phyloP scores from a whole-genome alignment of 2,888 invertebrate genomes.

The Chrysolina haemoptera region DNA sequence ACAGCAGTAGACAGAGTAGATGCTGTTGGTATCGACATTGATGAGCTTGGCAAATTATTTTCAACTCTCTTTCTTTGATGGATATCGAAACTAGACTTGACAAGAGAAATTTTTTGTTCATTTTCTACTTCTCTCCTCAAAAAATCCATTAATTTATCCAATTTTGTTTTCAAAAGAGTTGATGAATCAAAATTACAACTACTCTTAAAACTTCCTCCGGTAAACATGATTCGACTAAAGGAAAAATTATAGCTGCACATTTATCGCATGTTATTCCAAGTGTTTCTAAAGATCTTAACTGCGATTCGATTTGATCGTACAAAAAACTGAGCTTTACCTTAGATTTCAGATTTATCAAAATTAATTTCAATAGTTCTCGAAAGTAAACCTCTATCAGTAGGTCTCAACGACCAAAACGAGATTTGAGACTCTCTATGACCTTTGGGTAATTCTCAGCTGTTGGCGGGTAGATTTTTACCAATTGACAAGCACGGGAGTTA shows the following conservation, averaged over 20 bases:
- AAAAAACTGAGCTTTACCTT: not conserved
- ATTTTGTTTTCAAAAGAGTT: conserved; percentile 12
- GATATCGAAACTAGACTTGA: conserved; percentile 15
- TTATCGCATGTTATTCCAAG: conserved; percentile 7
- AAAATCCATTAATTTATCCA: not conserved
- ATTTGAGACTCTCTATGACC: conserved; percentile 29
- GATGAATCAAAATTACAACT: conserved; percentile 16
- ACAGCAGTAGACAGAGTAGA: not conserved
- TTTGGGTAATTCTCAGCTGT: conserved; percentile 31
- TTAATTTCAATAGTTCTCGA: conserved; percentile 3
- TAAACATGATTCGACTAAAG: conserved; percentile 5
- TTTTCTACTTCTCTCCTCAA: conserved; percentile 8
- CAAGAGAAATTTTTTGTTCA: not conserved
- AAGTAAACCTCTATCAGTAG: conserved; percentile 18
- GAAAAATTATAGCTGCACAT: conserved; percentile 18
- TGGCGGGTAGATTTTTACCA: conserved; percentile 26
- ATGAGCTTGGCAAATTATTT: not conserved
- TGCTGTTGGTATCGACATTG: conserved; percentile 9
- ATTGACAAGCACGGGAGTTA: conserved; percentile 21
- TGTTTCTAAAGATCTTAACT: conserved; percentile 5
- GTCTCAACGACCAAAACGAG: conserved; percentile 32
- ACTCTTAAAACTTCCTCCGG: not conserved
- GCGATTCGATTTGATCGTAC: conserved; percentile 10
- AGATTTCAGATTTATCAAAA: conserved; percentile 3
- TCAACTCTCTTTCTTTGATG: conserved; percentile 14